Percentiles rank a stretch among this genome's conserved stretches.
Conservation (phyloP, 2,888 invertebrate genomes). For the Copidosoma aretas region DNA sequence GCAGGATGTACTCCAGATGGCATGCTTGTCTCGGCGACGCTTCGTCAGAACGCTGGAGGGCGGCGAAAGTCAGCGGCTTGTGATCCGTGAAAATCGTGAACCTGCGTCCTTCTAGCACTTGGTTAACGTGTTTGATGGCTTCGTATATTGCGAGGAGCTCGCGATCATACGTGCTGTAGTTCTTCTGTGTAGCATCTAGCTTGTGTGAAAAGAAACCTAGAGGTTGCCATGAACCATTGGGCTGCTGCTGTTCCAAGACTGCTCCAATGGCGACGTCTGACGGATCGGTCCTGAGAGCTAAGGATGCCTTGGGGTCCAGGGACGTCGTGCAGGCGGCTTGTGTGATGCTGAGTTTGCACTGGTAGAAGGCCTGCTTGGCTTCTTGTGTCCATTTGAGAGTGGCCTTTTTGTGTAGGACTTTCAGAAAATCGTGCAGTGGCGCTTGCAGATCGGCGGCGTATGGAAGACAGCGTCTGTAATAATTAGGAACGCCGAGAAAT, state of each 20-base stretch:
- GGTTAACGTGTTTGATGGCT: conserved; percentile 38
- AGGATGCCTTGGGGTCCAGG: too few species aligned
- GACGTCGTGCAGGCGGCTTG: too few species aligned
- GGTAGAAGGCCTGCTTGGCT: conserved; percentile 25
- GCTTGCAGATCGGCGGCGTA: background rate
- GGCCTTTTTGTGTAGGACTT: background rate
- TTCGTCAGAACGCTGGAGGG: background rate
- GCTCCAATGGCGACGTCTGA: background rate
- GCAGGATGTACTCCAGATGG: background rate
- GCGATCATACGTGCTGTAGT: conserved; percentile 45
- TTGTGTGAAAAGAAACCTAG: conserved; percentile 43
- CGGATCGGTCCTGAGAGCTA: background rate
- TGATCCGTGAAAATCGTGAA: conserved; percentile 32
- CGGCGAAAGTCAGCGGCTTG: conserved; percentile 17
- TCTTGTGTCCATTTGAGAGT: background rate
- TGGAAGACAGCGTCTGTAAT: background rate
- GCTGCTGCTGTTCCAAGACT: background rate
- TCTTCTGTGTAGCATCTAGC: conserved; percentile 37
- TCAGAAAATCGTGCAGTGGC: background rate
- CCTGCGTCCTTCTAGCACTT: conserved; percentile 37
- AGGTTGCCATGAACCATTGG: too few species aligned
- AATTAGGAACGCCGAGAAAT: too few species aligned
- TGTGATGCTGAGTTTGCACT: background rate
- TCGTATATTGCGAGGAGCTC: conserved; percentile 45
- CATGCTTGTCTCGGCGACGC: background rate